phyloP scores from a whole-genome alignment of 2,888 invertebrate species.

The Eremobia ochroleuca region DNA sequence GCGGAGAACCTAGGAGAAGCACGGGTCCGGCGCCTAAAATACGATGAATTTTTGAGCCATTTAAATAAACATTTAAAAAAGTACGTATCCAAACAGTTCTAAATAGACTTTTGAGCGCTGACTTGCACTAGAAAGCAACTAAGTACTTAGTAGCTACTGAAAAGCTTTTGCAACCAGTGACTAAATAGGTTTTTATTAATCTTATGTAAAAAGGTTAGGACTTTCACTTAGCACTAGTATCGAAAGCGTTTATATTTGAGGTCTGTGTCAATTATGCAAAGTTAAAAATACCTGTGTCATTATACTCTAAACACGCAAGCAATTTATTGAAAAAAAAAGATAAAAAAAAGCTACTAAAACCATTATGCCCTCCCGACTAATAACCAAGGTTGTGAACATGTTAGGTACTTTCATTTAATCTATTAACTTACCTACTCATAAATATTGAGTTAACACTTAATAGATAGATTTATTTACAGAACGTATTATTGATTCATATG shows the following conservation, averaged over 20 bases:
- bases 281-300: background rate
- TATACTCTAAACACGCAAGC: conserved; percentile 2
- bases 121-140: conserved; percentile 23
- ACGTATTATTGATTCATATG: conserved; percentile 36
- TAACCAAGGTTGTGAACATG: conserved; percentile 2
- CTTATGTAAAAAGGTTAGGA: conserved; percentile 5
- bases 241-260: conserved; percentile 15
- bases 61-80: background rate
- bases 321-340: background rate
- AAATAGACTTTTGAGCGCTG: background rate
- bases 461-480: conserved; percentile 5
- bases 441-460: conserved; percentile 17
- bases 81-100: background rate
- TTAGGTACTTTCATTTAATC: conserved; percentile 13
- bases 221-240: conserved; percentile 24
- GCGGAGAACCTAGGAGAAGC: too few species aligned
- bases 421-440: conserved; percentile 12
- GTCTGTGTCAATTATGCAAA: background rate
- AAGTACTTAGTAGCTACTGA: background rate
- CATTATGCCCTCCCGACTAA: conserved; percentile 3
- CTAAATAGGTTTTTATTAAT: background rate
- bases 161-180: background rate
- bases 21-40: too few species aligned
- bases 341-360: background rate
- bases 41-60: background rate